A percentile compares a stretch with the other conserved stretches of the same genome.
Evolutionary conservation across 2,888 invertebrate species (phyloP).

Genomic region (Rotaria magnacalcarata): DNA sequence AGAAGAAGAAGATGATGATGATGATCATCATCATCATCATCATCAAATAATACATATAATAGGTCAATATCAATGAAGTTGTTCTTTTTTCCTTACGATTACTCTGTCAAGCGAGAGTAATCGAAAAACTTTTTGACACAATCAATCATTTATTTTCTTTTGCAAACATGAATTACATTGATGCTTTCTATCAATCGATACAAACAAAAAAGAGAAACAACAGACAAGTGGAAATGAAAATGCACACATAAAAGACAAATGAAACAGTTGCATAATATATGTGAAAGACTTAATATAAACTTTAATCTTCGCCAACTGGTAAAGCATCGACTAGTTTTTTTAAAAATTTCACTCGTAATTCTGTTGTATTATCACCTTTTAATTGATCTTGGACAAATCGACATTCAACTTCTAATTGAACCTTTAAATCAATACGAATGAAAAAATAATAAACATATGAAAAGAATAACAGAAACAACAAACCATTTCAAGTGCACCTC

Average conservation of each 20-base stretch:
- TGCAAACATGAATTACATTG: neutral
- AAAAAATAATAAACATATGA: too few relatives aligned
- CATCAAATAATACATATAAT: neutral
- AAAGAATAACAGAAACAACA: constrained; percentile 46
- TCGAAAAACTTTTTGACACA: neutral
- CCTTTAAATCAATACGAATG: constrained; percentile 56
- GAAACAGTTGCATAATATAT: neutral
- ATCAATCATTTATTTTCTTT: constrained; percentile 7
- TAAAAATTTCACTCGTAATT: constrained; percentile 86
- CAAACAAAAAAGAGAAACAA: neutral
- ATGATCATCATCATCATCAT: too few relatives aligned
- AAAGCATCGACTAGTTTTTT: constrained; percentile 91
- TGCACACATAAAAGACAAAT: neutral
- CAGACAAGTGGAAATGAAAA: too few relatives aligned
- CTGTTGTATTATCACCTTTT: constrained; percentile 86
- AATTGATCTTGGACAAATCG: constrained; percentile 91
- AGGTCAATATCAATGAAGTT: neutral
- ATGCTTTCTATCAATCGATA: neutral
- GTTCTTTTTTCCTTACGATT: neutral
- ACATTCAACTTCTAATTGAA: constrained; percentile 84
- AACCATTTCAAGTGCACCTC: constrained; percentile 96
- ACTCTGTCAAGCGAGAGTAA: neutral
- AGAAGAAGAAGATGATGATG: neutral
- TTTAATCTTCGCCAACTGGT: constrained; percentile 91
- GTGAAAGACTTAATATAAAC: constrained; percentile 48